phyloP scores from a whole-genome alignment of 2,888 invertebrate species.

The Dolichopus griseipennis region DNA sequence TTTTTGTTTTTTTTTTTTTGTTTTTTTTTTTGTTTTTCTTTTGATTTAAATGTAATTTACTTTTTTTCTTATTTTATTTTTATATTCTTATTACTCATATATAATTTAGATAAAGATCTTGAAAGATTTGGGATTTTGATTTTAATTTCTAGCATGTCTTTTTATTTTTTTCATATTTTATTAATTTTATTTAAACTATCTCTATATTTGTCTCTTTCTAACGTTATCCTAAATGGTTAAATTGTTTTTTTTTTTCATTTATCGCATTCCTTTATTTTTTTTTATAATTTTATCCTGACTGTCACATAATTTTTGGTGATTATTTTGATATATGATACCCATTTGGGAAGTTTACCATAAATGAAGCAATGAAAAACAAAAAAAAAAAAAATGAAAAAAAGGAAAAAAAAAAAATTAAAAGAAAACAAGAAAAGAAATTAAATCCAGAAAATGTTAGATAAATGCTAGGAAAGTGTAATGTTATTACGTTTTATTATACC shows the following conservation, averaged over 20 bases:
- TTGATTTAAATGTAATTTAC: background rate
- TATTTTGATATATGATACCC: background rate
- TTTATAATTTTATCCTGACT: background rate
- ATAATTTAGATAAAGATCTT: background rate
- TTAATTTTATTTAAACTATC: background rate
- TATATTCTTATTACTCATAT: background rate
- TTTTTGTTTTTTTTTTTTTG: too few species aligned
- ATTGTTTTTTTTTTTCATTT: background rate
- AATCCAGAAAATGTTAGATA: too few species aligned
- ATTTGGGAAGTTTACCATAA: background rate
- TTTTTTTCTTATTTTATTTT: too few species aligned
- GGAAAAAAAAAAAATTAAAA: too few species aligned
- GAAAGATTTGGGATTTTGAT: too few species aligned
- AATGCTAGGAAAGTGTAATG: too few species aligned
- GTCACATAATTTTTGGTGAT: conserved; percentile 1
- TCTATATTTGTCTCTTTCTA: background rate
- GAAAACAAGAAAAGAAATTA: too few species aligned
- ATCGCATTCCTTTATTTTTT: too few species aligned
- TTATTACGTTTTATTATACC: too few species aligned
- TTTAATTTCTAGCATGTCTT: too few species aligned
- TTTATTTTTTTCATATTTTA: background rate
- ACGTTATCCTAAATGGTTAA: background rate
- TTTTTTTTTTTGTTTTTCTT: background rate
- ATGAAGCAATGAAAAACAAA: too few species aligned
- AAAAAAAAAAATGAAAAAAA: too few species aligned